A percentile compares a stretch with the other conserved stretches of the same genome.
These are phyloP conservation scores for Gymnogyps californianus DNA, from an alignment of 2,113 vertebrate species.

Conservation along the genomic window DNA sequence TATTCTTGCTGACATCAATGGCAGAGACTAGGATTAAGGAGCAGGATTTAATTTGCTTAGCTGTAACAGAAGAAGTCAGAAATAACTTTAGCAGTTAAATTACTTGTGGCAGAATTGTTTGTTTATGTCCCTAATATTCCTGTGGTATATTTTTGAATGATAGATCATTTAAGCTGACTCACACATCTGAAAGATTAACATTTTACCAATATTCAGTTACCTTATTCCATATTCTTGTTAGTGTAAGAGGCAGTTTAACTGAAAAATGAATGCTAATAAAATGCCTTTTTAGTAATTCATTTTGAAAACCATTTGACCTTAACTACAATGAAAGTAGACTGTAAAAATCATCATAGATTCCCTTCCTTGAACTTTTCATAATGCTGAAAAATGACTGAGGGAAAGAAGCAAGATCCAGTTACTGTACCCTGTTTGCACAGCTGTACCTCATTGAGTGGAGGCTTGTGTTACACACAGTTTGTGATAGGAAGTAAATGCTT, in stretches of 20 bases:
- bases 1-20: neutral
- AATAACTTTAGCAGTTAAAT: neutral
- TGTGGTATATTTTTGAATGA: constrained; percentile 4
- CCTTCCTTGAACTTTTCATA: constrained; percentile 67
- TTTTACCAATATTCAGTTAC: neutral
- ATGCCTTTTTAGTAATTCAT: constrained; percentile 35
- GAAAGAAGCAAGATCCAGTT: constrained; percentile 66
- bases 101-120: constrained; percentile 2
- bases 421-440: constrained; percentile 86
- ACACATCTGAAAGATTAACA: neutral
- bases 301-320: constrained; percentile 67
- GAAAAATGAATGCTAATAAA: constrained; percentile 45
- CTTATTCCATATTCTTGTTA: neutral
- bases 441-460: constrained; percentile 75
- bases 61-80: neutral
- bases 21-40: neutral
- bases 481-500: constrained; percentile 81
- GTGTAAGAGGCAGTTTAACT: constrained; percentile 8
- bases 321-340: constrained; percentile 50
- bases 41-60: neutral
- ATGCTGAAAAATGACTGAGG: constrained; percentile 63
- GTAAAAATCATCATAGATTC: constrained; percentile 59
- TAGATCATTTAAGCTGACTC: neutral
- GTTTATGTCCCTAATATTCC: neutral
- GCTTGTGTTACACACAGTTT: constrained; percentile 79